Base-by-base conservation (phyloP, 2,888 invertebrate species). In the Aporophyla lueneburgensis region DNA sequence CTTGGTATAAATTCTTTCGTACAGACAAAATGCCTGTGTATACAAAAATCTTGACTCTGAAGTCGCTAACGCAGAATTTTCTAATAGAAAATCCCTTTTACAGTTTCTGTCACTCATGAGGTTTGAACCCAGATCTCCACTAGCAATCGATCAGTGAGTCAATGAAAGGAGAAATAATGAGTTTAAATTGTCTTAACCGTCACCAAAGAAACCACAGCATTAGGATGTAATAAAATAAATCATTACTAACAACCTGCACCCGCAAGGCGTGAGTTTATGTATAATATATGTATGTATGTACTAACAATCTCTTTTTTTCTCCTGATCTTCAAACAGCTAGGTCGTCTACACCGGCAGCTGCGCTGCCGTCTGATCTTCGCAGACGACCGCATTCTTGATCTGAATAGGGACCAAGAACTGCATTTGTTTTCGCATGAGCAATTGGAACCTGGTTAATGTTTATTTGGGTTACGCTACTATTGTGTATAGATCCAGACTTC, bases 401-500 rank as follows among this genome's bases (percentile, higher is more conserved):
- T 74, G 74, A 74, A 43, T 9, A 16, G 9, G 5, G 77, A 43
- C 74, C 74, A 76, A 21, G 43, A 9, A 33, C 14, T 1, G 33
- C 51, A 58, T 58, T 88, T 81, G 12, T 59, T 69, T 24, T 76
- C 71, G 10, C 90, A 87, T 16, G 89, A 90, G 53, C 90, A 90
- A n/a, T 61, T 85, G 24, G 83, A 78, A n/a, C 92, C 91, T 92
- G 46, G n/a, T 56, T 58, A 24, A 27, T 33, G 33, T 0, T 19
- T 5, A 19, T 10, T 9, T 58, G 58, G 24, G 7, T 19, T 27
- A 5, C 10, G 10, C 43, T 46, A 5, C 12, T 46, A 3, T 2
- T 5, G 43, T 1, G 43, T 1, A 46, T 46, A 46, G 43, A 12
- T 46, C 43, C 1, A 10, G 10, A 12, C 2, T 46, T 46, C 43